Conservation (phyloP, 2,797 vertebrate species). For the Sebastes steindachneri region DNA sequence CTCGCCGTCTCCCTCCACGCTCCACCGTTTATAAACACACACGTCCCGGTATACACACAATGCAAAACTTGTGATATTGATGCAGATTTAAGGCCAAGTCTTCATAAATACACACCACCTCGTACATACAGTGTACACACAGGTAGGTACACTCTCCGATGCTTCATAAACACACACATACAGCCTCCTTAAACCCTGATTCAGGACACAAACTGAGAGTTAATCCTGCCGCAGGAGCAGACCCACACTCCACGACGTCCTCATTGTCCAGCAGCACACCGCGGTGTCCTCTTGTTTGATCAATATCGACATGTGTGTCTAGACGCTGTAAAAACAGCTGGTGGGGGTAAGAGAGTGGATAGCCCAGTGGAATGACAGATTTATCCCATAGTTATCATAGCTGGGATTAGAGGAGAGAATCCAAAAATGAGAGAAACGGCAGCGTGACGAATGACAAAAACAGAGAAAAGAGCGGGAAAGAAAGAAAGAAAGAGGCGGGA, state of each 20-base stretch:
- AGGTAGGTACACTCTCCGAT: neutral
- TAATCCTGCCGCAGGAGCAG: constrained; percentile 38
- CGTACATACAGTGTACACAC: neutral
- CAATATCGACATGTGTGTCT: constrained; percentile 75
- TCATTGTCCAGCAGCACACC: constrained; percentile 57
- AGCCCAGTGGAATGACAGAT: constrained; percentile 59
- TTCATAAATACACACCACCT: neutral
- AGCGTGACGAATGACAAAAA: constrained; percentile 30
- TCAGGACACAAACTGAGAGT: constrained; percentile 7
- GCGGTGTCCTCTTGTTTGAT: constrained; percentile 64
- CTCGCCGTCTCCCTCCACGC: constrained; percentile 15
- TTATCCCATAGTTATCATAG: constrained; percentile 73
- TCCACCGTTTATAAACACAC: constrained; percentile 66
- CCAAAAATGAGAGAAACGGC: constrained; percentile 47
- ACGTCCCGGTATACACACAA: neutral
- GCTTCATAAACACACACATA: neutral
- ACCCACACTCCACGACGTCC: constrained; percentile 45
- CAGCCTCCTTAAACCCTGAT: neutral
- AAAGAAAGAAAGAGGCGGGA: neutral
- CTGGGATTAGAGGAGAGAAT: constrained; percentile 65
- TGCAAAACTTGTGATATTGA: neutral
- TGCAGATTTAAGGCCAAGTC: neutral
- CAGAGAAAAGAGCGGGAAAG: constrained; percentile 47
- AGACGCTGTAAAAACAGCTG: constrained; percentile 80
- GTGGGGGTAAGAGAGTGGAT: constrained; percentile 52